Conservation (phyloP, 2,797 vertebrate genomes). For the Crocidura indochinensis region DNA sequence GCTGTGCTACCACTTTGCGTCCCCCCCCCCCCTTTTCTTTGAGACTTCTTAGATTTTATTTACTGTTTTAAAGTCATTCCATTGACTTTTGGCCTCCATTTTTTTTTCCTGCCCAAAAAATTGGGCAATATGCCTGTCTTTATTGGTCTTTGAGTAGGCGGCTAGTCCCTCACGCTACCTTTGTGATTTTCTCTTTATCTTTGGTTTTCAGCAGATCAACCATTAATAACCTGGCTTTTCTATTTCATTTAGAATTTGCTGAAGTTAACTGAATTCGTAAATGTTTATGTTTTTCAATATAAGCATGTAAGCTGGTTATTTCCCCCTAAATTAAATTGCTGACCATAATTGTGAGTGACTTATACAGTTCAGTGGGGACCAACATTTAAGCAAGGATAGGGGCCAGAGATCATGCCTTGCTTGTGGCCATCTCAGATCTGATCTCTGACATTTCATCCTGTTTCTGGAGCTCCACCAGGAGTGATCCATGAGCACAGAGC, state of each 20-base stretch:
- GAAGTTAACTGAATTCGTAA: constrained; percentile 47
- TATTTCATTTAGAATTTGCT: constrained; percentile 6
- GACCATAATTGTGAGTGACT: neutral
- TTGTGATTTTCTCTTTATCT: constrained; percentile 18
- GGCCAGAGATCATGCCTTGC: no score
- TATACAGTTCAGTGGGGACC: neutral
- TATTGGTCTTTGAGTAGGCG: neutral
- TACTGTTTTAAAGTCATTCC: neutral
- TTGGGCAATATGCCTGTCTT: neutral
- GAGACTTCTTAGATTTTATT: neutral
- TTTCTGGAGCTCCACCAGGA: no score
- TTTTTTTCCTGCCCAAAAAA: neutral
- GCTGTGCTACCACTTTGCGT: no score
- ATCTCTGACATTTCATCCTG: no score
- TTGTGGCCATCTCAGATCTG: no score
- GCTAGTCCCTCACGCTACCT: neutral
- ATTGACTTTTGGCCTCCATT: neutral
- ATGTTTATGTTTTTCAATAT: neutral
- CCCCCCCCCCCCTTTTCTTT: neutral
- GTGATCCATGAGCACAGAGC: no score
- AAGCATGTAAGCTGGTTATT: neutral
- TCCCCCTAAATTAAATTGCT: neutral
- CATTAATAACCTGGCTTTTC: neutral
- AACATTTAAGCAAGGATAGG: neutral
- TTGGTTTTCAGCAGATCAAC: constrained; percentile 3